Evolutionary conservation across 2,113 vertebrate species (phyloP).

Genomic region (Genyomyrus donnyi): DNA sequence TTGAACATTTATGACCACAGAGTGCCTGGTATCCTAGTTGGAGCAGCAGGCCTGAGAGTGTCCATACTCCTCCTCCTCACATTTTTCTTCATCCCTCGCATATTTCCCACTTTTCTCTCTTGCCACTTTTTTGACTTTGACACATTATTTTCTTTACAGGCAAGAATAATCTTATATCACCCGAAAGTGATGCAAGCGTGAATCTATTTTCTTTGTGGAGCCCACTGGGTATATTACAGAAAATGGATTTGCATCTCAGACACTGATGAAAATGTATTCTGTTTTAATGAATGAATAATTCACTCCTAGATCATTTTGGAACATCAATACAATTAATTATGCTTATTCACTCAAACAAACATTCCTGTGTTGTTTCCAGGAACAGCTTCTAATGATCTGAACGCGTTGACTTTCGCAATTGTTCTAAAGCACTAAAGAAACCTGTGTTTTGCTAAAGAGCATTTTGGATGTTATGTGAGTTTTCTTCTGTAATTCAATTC

Average conservation of each 20-base stretch:
- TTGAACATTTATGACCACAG: background rate
- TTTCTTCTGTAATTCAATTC: background rate
- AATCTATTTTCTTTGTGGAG: conserved; percentile 36
- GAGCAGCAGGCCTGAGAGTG: background rate
- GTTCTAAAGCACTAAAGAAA: background rate
- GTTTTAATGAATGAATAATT: background rate
- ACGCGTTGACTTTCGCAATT: background rate
- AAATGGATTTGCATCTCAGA: conserved; percentile 4
- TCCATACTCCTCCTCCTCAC: background rate
- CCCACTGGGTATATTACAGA: conserved; percentile 13
- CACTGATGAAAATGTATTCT: background rate
- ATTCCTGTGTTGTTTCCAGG: background rate
- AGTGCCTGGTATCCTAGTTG: background rate
- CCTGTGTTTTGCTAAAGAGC: background rate
- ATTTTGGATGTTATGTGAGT: background rate
- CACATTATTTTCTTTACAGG: conserved; percentile 44
- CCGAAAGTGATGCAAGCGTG: conserved; percentile 28
- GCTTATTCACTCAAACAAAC: background rate
- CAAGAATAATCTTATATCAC: conserved; percentile 43
- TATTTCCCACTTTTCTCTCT: conserved; percentile 34
- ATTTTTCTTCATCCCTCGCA: conserved; percentile 27
- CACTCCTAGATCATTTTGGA: background rate
- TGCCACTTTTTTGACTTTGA: conserved; percentile 41
- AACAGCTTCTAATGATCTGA: background rate
- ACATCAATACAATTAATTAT: background rate